Evolutionary conservation across 1,140 invertebrate species (phyloP).

Genomic region (Vollenhovia emeryi): DNA sequence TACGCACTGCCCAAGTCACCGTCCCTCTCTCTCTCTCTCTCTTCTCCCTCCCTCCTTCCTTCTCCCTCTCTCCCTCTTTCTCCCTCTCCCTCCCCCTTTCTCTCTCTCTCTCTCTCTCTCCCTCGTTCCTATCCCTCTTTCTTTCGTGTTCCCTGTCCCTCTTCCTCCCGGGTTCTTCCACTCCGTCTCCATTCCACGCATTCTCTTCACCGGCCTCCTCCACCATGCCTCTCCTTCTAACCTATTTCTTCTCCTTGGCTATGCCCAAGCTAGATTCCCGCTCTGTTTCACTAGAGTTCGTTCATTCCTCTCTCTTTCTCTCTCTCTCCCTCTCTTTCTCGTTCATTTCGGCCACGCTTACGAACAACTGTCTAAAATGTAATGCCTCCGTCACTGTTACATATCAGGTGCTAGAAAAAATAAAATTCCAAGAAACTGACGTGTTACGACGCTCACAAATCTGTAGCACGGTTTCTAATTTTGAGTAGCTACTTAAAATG

Average conservation of each 20-base stretch:
- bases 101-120: constrained; percentile 19
- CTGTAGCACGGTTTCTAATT: background rate
- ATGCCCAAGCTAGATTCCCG: background rate
- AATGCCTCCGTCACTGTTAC: too few relatives aligned
- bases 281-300: background rate
- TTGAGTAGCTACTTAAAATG: background rate
- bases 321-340: background rate
- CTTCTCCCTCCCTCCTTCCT: constrained; percentile 13
- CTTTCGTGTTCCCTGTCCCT: background rate
- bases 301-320: constrained; percentile 5
- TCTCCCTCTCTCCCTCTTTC: background rate
- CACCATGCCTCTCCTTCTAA: constrained; percentile 1
- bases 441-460: background rate
- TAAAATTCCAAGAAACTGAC: background rate
- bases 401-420: too few relatives aligned
- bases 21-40: constrained; percentile 75
- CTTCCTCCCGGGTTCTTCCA: background rate
- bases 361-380: background rate
- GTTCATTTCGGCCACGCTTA: background rate
- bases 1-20: constrained; percentile 85
- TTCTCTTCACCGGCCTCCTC: background rate
- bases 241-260: constrained; percentile 13
- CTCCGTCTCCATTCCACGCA: constrained; percentile 8
- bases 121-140: constrained; percentile 13
- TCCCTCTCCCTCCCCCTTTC: background rate